These are phyloP conservation scores for Drosophila chauvacae DNA, from an alignment of 1,140 invertebrate genomes.

Conservation along the genomic window DNA sequence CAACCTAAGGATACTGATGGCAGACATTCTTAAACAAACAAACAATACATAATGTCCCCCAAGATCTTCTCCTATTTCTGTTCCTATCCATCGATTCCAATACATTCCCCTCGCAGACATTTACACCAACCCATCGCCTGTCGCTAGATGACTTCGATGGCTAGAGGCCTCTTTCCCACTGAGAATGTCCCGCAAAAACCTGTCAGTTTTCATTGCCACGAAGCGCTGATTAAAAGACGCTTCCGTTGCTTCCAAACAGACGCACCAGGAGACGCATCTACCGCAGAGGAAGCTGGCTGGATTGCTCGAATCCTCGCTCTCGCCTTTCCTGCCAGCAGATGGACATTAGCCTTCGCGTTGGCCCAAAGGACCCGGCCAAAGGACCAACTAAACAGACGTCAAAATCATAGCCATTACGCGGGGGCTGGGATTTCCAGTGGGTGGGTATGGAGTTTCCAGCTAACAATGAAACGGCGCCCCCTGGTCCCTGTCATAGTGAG, in stretches of 20 bases:
- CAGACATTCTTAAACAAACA: neutral
- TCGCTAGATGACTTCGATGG: constrained; percentile 14
- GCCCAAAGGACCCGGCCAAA: constrained; percentile 20
- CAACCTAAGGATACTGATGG: neutral
- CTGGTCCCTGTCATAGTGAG: constrained; percentile 1
- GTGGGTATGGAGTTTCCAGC: constrained; percentile 12
- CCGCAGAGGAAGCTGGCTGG: constrained; percentile 19
- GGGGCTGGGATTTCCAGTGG: constrained; percentile 7
- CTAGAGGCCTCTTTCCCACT: neutral
- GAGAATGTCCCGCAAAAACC: constrained; percentile 31
- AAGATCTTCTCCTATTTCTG: neutral
- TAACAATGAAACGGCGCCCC: constrained; percentile 63
- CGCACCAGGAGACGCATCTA: constrained; percentile 35
- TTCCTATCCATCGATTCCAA: neutral
- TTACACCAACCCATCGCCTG: neutral
- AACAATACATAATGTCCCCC: too few species aligned
- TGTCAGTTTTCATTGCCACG: constrained; percentile 75
- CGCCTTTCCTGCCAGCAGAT: constrained; percentile 20
- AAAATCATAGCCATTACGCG: constrained; percentile 74
- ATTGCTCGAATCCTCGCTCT: constrained; percentile 4
- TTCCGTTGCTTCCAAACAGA: constrained; percentile 37
- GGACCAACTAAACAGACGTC: constrained; percentile 75
- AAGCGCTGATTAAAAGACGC: constrained; percentile 72
- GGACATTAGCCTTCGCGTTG: constrained; percentile 61
- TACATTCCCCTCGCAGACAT: neutral